Conservation (phyloP, 2,888 invertebrate genomes). For the Plebejus anna region DNA sequence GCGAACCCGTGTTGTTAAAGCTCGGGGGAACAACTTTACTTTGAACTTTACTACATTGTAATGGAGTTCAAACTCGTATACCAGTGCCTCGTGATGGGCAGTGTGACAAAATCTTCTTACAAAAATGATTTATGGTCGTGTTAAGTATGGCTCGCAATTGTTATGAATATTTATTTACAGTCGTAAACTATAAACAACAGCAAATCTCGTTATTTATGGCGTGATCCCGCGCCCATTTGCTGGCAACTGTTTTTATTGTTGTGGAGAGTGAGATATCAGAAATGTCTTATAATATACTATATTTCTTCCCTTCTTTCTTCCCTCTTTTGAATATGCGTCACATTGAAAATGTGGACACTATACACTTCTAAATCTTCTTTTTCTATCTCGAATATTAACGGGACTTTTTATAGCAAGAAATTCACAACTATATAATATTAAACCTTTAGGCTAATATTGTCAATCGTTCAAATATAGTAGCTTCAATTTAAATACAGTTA, state of each 20-base stretch:
- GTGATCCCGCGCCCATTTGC: constrained; percentile 70
- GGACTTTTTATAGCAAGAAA: not conserved
- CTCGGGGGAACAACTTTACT: not conserved
- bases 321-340: not conserved
- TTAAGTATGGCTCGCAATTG: constrained; percentile 78
- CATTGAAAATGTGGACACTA: not conserved
- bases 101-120: constrained; percentile 77
- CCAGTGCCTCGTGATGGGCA: constrained; percentile 58
- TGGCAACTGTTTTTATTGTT: constrained; percentile 49
- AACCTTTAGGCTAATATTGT: not conserved
- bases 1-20: not conserved
- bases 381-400: not conserved
- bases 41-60: constrained; percentile 26
- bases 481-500: not conserved
- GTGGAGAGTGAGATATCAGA: constrained; percentile 7
- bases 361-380: not conserved
- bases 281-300: not conserved
- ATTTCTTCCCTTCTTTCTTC: not conserved
- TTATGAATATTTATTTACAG: constrained; percentile 77
- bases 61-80: constrained; percentile 54
- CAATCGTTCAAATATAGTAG: not conserved
- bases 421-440: not conserved
- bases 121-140: constrained; percentile 75
- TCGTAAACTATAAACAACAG: constrained; percentile 77
- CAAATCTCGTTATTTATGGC: constrained; percentile 77